Evolutionary conservation across 2,888 invertebrate genomes (phyloP).

Genomic region (Morinoia aosen): DNA sequence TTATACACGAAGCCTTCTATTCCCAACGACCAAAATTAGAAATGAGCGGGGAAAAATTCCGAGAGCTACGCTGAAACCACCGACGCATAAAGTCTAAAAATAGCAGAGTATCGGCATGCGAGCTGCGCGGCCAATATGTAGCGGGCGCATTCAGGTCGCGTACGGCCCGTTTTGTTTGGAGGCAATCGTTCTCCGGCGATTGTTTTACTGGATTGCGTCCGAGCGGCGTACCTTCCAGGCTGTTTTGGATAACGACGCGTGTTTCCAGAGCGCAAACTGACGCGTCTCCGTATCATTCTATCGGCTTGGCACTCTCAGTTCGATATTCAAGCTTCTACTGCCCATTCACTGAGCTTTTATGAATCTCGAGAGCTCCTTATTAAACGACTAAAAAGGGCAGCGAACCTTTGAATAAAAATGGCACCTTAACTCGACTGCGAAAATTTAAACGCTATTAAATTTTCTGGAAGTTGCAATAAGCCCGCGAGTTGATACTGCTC

Average conservation of each 20-base stretch:
- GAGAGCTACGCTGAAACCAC: no score
- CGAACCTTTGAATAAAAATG: slow-evolving; percentile 2
- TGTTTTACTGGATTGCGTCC: not conserved
- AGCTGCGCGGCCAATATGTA: not conserved
- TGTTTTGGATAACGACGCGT: not conserved
- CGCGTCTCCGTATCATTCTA: not conserved
- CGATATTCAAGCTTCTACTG: slow-evolving; percentile 24
- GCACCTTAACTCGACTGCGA: not conserved
- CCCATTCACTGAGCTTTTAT: slow-evolving; percentile 14
- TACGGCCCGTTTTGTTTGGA: not conserved
- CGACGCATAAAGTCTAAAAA: not conserved
- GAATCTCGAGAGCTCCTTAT: slow-evolving; percentile 20
- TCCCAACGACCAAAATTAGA: no score
- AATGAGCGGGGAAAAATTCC: no score
- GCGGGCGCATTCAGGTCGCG: not conserved
- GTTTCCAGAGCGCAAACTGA: not conserved
- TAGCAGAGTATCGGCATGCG: not conserved
- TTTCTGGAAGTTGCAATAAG: slow-evolving; percentile 11
- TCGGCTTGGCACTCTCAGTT: not conserved
- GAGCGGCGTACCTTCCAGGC: not conserved
- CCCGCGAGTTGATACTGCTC: not conserved
- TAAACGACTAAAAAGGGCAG: not conserved
- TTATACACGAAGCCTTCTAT: no score
- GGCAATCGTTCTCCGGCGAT: not conserved
- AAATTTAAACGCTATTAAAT: slow-evolving; percentile 22